phyloP scores from a whole-genome alignment of 2,888 invertebrate genomes.

The Mythimna loreyi region DNA sequence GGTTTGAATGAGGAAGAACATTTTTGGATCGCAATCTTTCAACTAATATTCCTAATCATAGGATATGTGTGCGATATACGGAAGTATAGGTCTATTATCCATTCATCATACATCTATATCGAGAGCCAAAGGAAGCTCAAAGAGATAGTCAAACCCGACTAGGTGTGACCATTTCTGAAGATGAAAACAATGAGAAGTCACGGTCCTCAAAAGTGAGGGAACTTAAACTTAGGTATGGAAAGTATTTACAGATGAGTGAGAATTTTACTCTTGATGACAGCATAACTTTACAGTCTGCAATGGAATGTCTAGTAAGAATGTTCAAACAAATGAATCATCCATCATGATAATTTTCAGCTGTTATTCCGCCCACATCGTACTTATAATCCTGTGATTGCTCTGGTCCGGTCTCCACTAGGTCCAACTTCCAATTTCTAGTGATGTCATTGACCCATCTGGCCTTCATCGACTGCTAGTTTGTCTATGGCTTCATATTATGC shows the following conservation, averaged over 20 bases:
- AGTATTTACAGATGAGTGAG: not conserved
- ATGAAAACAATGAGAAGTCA: not conserved
- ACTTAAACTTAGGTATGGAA: not conserved
- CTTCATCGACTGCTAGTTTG: constrained; percentile 58
- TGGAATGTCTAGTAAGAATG: constrained; percentile 13
- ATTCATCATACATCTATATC: not conserved
- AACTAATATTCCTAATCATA: too few relatives aligned
- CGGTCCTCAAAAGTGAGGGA: not conserved
- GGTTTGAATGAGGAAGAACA: not conserved
- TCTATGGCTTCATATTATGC: constrained; percentile 35
- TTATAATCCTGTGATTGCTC: constrained; percentile 36
- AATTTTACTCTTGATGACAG: constrained; percentile 7
- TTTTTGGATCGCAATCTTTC: too few relatives aligned
- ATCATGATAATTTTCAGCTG: constrained; percentile 39
- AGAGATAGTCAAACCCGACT: not conserved
- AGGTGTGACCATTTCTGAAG: not conserved
- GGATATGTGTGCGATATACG: too few relatives aligned
- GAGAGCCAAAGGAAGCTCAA: not conserved
- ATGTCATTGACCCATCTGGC: constrained; percentile 49
- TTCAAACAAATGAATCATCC: constrained; percentile 40
- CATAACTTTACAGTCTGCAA: not conserved
- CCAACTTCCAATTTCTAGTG: constrained; percentile 30
- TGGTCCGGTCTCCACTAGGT: constrained; percentile 39
- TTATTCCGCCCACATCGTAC: constrained; percentile 37
- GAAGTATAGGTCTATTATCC: too few relatives aligned